These are phyloP conservation scores for Nesospiza acunhae DNA, from an alignment of 2,113 vertebrate species.

Conservation along the genomic window DNA sequence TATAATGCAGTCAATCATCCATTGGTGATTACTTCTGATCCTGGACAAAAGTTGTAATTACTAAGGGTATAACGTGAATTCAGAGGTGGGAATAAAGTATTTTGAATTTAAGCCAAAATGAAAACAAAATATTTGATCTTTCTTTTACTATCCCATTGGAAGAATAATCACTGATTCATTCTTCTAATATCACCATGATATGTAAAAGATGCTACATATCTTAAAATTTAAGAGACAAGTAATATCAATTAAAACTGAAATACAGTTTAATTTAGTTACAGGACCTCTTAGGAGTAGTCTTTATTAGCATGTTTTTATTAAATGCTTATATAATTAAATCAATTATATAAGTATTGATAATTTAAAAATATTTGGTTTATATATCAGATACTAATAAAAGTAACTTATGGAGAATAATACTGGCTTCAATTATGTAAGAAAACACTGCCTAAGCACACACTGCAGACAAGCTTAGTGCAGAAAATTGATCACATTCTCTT, in stretches of 20 bases:
- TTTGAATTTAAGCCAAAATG: neutral
- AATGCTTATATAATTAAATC: neutral
- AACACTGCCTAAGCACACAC: constrained; percentile 47
- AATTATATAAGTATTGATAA: neutral
- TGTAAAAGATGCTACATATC: neutral
- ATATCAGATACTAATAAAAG: constrained; percentile 12
- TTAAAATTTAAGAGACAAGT: neutral
- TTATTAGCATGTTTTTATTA: neutral
- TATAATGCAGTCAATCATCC: neutral
- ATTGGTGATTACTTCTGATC: neutral
- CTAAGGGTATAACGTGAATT: neutral
- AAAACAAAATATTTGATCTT: neutral
- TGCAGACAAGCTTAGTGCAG: constrained; percentile 31
- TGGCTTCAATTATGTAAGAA: constrained; percentile 27
- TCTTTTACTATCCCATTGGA: neutral
- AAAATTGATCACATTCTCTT: constrained; percentile 23
- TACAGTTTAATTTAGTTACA: neutral
- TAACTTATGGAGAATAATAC: constrained; percentile 25
- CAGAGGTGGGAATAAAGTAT: neutral
- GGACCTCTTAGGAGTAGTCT: neutral
- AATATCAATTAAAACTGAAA: neutral
- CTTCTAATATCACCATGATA: neutral
- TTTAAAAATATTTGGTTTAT: constrained; percentile 1
- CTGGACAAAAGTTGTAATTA: neutral
- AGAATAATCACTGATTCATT: neutral